Evolutionary conservation across 1,140 invertebrate genomes (phyloP), one percentile per base, ranked within the genome.

Genomic region (Melitaea cinxia): DNA sequence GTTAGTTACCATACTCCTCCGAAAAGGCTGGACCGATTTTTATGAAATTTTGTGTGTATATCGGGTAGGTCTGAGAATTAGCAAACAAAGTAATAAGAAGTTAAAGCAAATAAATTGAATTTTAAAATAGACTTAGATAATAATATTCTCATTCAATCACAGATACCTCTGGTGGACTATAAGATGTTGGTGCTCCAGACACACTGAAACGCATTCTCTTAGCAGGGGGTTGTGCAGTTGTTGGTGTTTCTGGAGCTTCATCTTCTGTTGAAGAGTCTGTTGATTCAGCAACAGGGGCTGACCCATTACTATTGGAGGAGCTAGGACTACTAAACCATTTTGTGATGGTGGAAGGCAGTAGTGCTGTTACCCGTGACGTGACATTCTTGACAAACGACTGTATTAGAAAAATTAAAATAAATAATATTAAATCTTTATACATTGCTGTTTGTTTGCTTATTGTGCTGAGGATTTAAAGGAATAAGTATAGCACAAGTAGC

Each of bases 381-480:
- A 92, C 83, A 88, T 91, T 91, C 62, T 87, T 85, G 47, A 92
- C 90, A 76, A 92, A 91, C 30, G 92, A 92, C 91, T 92, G 81
- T 52, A 91, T 81, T 65, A 65, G 60, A 71, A n/a, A 47, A 23
- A 2, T 6, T n/a, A n/a, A n/a, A n/a, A n/a, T n/a, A n/a, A n/a
- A n/a, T n/a, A n/a, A n/a, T n/a, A n/a, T n/a, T n/a, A n/a, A n/a
- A n/a, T n/a, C n/a, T n/a, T n/a, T n/a, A n/a, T n/a, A n/a, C n/a
- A n/a, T n/a, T n/a, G n/a, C n/a, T n/a, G n/a, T n/a, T n/a, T n/a
- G n/a, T n/a, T n/a, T n/a, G n/a, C n/a, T n/a, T n/a, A n/a, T n/a
- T n/a, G n/a, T n/a, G n/a, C n/a, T n/a, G n/a, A n/a, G n/a, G n/a
- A n/a, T n/a, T n/a, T n/a, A n/a, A n/a, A n/a, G n/a, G n/a, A n/a